Conservation (phyloP, 1,140 invertebrate genomes). For the Caenorhabditis remanei region DNA sequence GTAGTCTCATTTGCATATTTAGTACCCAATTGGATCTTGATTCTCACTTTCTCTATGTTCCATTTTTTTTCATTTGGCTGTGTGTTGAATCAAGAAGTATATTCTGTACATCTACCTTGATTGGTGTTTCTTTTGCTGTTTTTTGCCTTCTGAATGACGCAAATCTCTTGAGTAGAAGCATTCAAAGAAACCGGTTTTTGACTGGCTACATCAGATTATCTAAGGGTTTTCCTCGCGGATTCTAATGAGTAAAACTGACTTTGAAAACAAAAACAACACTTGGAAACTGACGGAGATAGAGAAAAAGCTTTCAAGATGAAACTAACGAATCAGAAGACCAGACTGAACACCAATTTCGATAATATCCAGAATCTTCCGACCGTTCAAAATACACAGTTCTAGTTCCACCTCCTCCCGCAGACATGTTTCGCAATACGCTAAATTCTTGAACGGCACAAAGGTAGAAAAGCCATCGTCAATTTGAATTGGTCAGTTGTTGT, state of each 20-base stretch:
- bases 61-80: not conserved
- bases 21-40: not conserved
- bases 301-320: too few species aligned
- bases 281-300: not conserved
- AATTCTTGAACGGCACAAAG: not conserved
- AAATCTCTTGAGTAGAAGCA: not conserved
- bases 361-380: too few species aligned
- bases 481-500: slow-evolving; percentile 24
- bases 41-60: not conserved
- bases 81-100: too few species aligned
- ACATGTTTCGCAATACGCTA: slow-evolving; percentile 2
- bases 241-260: slow-evolving; percentile 9
- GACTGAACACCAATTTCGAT: too few species aligned
- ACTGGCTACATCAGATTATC: not conserved
- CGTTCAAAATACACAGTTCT: too few species aligned
- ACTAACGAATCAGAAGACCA: too few species aligned
- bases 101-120: not conserved
- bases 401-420: too few species aligned
- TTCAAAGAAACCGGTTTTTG: not conserved
- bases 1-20: slow-evolving; percentile 37
- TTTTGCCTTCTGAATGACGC: not conserved
- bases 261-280: not conserved
- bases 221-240: not conserved
- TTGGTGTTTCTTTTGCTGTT: not conserved
- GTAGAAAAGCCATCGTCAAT: not conserved